Evolutionary conservation across 2,888 invertebrate species (phyloP).

Genomic region (Eupithecia pulchellata): DNA sequence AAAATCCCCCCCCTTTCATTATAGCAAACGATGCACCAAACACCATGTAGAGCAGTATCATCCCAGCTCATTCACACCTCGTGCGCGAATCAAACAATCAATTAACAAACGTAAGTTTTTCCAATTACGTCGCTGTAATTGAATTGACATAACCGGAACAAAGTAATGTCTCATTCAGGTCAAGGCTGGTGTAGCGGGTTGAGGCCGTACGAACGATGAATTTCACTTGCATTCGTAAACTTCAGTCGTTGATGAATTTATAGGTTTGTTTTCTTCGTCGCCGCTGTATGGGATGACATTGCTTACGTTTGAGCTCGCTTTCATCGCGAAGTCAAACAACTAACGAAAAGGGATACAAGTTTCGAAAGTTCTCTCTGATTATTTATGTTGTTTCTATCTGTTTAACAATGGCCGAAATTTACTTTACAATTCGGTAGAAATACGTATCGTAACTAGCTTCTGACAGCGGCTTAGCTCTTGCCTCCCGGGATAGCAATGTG

Average conservation of each 20-base stretch:
- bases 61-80: neutral
- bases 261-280: slow-evolving; percentile 4
- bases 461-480: too few relatives aligned
- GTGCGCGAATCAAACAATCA: neutral
- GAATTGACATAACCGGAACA: slow-evolving; percentile 24
- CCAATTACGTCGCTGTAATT: slow-evolving; percentile 2
- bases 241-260: slow-evolving; percentile 21
- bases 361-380: too few relatives aligned
- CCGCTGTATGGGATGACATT: neutral
- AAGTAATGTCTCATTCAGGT: slow-evolving; percentile 25
- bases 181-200: slow-evolving; percentile 18
- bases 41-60: too few relatives aligned
- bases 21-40: too few relatives aligned
- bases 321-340: too few relatives aligned
- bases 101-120: neutral
- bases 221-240: slow-evolving; percentile 26
- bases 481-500: too few relatives aligned
- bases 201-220: slow-evolving; percentile 28
- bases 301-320: neutral
- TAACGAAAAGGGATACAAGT: too few relatives aligned
- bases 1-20: too few relatives aligned
- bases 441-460: too few relatives aligned
- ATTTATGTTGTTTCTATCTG: too few relatives aligned
- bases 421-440: too few relatives aligned
- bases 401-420: too few relatives aligned